Percentiles rank a stretch among this genome's conserved stretches.
phyloP scores from a whole-genome alignment of 1,140 invertebrate genomes.

The Cydia fagiglandana region DNA sequence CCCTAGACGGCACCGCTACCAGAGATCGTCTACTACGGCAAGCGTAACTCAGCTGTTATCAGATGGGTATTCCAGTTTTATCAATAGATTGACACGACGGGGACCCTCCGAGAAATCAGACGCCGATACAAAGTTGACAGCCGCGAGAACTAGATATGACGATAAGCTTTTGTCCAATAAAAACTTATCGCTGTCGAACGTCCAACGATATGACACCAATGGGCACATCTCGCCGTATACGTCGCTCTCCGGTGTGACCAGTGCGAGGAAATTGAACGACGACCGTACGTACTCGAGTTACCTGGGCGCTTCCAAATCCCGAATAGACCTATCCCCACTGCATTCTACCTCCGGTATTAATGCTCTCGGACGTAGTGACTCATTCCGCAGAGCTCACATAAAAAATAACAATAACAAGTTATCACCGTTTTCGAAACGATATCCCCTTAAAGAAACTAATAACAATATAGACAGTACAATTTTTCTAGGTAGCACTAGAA shows the following conservation, averaged over 20 bases:
- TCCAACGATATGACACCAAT: slow-evolving; percentile 72
- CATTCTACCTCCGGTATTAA: slow-evolving; percentile 60
- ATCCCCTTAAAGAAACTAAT: slow-evolving; percentile 70
- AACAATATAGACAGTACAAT: slow-evolving; percentile 72
- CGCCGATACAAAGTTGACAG: slow-evolving; percentile 56
- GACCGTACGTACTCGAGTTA: slow-evolving; percentile 68
- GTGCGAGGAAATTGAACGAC: slow-evolving; percentile 61
- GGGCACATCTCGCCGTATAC: slow-evolving; percentile 66
- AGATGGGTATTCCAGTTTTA: slow-evolving; percentile 90
- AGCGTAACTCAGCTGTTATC: slow-evolving; percentile 91
- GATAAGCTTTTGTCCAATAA: slow-evolving; percentile 67
- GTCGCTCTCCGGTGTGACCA: slow-evolving; percentile 51
- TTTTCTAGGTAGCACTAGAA: slow-evolving; percentile 80
- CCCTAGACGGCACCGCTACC: slow-evolving; percentile 83
- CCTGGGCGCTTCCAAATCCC: slow-evolving; percentile 58
- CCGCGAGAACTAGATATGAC: slow-evolving; percentile 65
- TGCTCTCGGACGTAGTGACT: slow-evolving; percentile 65
- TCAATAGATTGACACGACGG: slow-evolving; percentile 87
- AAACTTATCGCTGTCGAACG: slow-evolving; percentile 63
- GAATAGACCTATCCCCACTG: slow-evolving; percentile 67
- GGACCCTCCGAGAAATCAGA: slow-evolving; percentile 83
- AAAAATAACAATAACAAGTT: slow-evolving; percentile 68
- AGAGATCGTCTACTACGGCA: slow-evolving; percentile 87
- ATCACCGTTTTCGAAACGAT: slow-evolving; percentile 68
- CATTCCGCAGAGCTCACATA: slow-evolving; percentile 66